Evolutionary conservation across 64 coral and sea anemone species (phyloP), one percentile per base, ranked within the genome.

Genomic region (Montipora foliosa): DNA sequence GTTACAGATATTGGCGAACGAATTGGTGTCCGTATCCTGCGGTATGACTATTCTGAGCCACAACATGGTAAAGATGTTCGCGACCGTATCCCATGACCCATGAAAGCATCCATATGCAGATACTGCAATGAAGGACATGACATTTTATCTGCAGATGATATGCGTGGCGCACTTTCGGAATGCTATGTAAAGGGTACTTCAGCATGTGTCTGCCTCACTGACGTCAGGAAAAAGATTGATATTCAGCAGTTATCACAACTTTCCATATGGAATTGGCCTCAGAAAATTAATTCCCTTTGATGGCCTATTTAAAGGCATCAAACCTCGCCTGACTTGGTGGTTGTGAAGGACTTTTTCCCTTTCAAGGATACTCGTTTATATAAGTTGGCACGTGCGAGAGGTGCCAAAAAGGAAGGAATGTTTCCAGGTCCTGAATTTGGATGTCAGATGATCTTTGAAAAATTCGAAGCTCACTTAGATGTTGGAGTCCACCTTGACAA

Each of bases 71-170:
- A 64, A 64, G 61, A 64, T 64, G 61, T 64, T 0, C 13, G 61
- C 0, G 61, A 64, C 61, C 69, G 69, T 6, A 73, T 73, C 24
- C 21, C 66, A 3, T 84, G 0, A 3, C 81, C 81, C 24, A 84
- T 84, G 81, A 84, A 84, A 59, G 22, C 81, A 11, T 52, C 81
- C 17, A 44, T 84, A 21, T 4, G 60, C 24, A 84, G 47, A 20
- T 84, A 58, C 51, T 84, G 81, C 81, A 84, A 84, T 46, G 81
- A 84, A 84, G 81, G 81, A n/a, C 81, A 84, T 67, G 81, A 84
- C 53, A 46, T 84, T 4, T 19, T 59, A 16, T 44, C 24, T 20
- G 81, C 81, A 58, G 57, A 84, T 59, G 81, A 84, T 61, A 84
- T 84, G 55, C 14, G 37, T 44, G 66, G 15, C 14, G 1, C 81